Evolutionary conservation across 2,797 vertebrate genomes (phyloP).

Genomic region (Gymnodraco acuticeps): DNA sequence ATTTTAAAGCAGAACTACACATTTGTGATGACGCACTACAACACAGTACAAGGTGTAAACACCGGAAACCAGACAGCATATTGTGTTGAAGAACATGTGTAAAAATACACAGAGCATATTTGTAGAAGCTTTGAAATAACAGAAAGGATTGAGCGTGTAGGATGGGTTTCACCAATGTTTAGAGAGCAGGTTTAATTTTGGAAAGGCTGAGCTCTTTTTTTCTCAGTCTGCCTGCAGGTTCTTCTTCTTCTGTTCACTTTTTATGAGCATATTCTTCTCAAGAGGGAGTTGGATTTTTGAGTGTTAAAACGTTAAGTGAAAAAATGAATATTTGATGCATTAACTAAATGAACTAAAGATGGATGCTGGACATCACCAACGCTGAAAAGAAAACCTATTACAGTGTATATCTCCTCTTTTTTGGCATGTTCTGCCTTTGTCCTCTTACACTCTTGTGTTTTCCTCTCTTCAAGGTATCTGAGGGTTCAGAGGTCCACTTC

Average conservation of each 20-base stretch:
- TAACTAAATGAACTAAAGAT: neutral
- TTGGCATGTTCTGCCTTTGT: slow-evolving; percentile 6
- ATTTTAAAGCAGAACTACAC: slow-evolving; percentile 39
- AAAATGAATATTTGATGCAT: neutral
- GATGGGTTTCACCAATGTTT: slow-evolving; percentile 63
- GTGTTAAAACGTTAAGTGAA: neutral
- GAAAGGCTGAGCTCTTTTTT: slow-evolving; percentile 40
- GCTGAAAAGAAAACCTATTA: slow-evolving; percentile 6
- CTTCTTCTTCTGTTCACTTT: slow-evolving; percentile 31
- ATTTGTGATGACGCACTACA: slow-evolving; percentile 55
- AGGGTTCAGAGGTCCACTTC: slow-evolving; percentile 89
- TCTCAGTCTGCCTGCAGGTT: slow-evolving; percentile 20
- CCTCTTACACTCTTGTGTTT: slow-evolving; percentile 37
- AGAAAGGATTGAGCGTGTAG: slow-evolving; percentile 48
- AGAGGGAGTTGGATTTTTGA: slow-evolving; percentile 43
- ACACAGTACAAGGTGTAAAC: slow-evolving; percentile 60
- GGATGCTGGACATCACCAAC: slow-evolving; percentile 1
- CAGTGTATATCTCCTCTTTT: neutral
- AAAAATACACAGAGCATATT: slow-evolving; percentile 65
- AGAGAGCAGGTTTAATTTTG: slow-evolving; percentile 64
- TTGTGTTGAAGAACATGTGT: slow-evolving; percentile 66
- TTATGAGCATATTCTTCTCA: slow-evolving; percentile 56
- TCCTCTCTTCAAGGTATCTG: slow-evolving; percentile 85
- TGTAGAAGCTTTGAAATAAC: slow-evolving; percentile 57
- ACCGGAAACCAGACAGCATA: slow-evolving; percentile 67